Conservation (phyloP, 2,113 vertebrate species). For the Cinclus mexicanus region DNA sequence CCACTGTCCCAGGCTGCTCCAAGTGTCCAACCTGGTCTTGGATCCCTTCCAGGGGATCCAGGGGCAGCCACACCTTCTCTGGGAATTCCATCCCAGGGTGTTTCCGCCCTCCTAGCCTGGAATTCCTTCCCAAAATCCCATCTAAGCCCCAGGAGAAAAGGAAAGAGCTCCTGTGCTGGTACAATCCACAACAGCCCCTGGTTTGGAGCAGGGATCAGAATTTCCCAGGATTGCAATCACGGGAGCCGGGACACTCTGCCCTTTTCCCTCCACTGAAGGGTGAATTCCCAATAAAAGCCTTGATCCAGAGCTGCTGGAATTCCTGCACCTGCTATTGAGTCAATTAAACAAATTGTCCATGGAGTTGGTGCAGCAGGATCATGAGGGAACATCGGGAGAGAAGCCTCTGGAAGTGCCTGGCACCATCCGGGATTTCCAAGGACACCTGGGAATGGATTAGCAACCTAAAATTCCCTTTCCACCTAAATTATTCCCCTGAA, state of each 20-base stretch:
- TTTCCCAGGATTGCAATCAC: accelerated
- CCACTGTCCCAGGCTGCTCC: neutral
- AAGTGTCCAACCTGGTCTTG: neutral
- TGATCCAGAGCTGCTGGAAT: neutral
- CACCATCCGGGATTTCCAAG: neutral
- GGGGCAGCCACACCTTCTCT: neutral
- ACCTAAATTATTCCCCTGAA: neutral
- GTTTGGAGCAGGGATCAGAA: neutral
- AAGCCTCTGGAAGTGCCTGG: neutral
- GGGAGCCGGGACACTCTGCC: neutral
- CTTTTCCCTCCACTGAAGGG: neutral
- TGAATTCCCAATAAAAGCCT: neutral
- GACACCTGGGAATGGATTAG: neutral
- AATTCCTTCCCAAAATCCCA: neutral
- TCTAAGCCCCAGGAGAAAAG: neutral
- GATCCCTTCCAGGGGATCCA: neutral
- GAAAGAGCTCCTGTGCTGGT: neutral
- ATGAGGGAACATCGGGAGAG: accelerated
- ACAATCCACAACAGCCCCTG: accelerated
- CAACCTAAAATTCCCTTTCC: neutral
- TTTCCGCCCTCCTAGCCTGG: neutral
- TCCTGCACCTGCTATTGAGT: neutral
- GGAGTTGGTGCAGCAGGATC: neutral
- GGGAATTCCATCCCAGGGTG: accelerated
- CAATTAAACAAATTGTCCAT: neutral